A percentile compares a stretch with the other conserved stretches of the same genome.
Conservation (phyloP, 2,113 vertebrate species). For the Pogonocichla stellata region DNA sequence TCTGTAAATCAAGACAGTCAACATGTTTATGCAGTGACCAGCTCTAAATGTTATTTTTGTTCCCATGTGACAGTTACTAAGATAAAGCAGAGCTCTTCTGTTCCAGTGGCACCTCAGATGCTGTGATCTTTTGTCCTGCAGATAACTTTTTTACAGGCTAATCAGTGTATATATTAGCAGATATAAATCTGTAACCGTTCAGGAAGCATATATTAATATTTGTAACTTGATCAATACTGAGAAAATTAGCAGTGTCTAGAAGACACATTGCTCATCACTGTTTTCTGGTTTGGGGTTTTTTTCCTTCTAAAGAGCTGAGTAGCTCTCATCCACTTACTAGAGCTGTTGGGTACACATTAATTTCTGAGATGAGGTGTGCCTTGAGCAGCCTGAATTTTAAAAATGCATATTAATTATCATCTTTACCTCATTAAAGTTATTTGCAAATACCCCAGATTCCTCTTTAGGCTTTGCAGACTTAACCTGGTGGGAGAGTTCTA, state of each 20-base stretch:
- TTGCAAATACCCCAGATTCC: not conserved
- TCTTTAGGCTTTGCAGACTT: not conserved
- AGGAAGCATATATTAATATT: not conserved
- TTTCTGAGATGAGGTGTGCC: not conserved
- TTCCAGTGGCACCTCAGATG: not conserved
- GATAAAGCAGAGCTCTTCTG: not conserved
- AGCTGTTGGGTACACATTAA: not conserved
- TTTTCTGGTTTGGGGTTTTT: not conserved
- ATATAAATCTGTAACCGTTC: not conserved
- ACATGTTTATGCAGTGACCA: not conserved
- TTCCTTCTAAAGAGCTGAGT: not conserved
- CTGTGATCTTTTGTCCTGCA: not conserved
- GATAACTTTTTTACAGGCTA: not conserved
- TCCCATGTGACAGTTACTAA: not conserved
- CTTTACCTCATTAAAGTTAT: not conserved
- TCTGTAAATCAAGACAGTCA: not conserved
- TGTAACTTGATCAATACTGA: not conserved
- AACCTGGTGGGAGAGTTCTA: not conserved
- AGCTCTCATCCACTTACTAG: not conserved
- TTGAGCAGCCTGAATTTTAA: not conserved
- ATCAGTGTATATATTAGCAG: not conserved
- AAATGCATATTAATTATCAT: not conserved
- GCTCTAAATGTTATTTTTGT: not conserved
- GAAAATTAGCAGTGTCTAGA: not conserved
- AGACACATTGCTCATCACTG: not conserved